Conservation (phyloP, 2,797 vertebrate species). For the Etheostoma perlongum region DNA sequence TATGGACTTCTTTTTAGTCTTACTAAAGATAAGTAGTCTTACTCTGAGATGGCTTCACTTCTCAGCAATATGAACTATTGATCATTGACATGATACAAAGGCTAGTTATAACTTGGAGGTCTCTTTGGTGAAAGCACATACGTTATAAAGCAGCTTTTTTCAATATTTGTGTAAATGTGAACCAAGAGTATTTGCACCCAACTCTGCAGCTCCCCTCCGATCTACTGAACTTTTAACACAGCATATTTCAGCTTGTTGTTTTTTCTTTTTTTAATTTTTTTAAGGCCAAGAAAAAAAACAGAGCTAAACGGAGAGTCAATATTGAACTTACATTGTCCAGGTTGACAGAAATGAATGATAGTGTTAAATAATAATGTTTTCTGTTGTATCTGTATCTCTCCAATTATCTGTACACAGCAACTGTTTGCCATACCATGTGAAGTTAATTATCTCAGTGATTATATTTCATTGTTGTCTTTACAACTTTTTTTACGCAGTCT, state of each 20-base stretch:
- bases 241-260: not conserved
- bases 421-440: not conserved
- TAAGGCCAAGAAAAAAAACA: not conserved
- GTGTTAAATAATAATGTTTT: not conserved
- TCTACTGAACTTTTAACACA: not conserved
- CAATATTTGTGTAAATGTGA: too few species aligned
- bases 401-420: not conserved
- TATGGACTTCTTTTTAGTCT: slow-evolving; percentile 35
- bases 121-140: slow-evolving; percentile 3
- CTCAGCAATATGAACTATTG: not conserved
- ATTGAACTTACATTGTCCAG: not conserved
- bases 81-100: slow-evolving; percentile 9
- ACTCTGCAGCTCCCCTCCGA: not conserved
- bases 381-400: not conserved
- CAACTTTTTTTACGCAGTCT: not conserved
- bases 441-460: not conserved
- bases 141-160: not conserved
- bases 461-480: not conserved
- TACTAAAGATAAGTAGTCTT: not conserved
- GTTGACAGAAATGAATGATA: not conserved
- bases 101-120: slow-evolving; percentile 1
- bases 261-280: not conserved
- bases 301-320: not conserved
- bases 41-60: slow-evolving; percentile 17
- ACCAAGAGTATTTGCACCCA: not conserved